These are phyloP conservation scores for Stomatorhinus ivindoensis DNA, from an alignment of 2,113 vertebrate species.

Conservation along the genomic window DNA sequence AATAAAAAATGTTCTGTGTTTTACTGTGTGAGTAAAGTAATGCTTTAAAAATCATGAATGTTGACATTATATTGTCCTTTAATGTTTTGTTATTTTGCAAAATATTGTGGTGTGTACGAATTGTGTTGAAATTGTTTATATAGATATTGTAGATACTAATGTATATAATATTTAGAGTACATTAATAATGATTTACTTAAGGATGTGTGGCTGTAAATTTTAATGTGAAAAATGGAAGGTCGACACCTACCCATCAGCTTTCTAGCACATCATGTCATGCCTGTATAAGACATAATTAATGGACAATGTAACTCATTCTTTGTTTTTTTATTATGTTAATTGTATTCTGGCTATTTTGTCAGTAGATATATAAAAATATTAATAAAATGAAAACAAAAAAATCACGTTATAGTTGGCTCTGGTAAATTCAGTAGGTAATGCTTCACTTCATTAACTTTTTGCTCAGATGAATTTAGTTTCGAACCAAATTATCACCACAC, in stretches of 20 bases:
- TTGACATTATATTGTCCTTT: slow-evolving; percentile 9
- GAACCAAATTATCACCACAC: background rate
- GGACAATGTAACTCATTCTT: background rate
- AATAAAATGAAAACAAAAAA: background rate
- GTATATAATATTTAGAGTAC: slow-evolving; percentile 63
- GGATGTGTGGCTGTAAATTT: slow-evolving; percentile 40
- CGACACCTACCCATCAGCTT: background rate
- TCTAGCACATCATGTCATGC: slow-evolving; percentile 39
- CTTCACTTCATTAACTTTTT: background rate
- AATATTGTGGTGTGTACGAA: slow-evolving; percentile 58
- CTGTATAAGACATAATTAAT: slow-evolving; percentile 42
- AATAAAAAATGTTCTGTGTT: background rate
- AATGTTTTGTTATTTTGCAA: slow-evolving; percentile 38
- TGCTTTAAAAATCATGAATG: slow-evolving; percentile 21
- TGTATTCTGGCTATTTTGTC: slow-evolving; percentile 34
- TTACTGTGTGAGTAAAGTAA: slow-evolving; percentile 13
- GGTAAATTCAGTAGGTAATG: background rate
- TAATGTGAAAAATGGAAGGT: slow-evolving; percentile 10
- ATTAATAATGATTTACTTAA: slow-evolving; percentile 46
- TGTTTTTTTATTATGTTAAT: slow-evolving; percentile 13
- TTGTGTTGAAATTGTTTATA: slow-evolving; percentile 58
- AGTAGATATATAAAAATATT: slow-evolving; percentile 27
- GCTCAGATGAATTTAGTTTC: background rate
- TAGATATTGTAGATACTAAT: slow-evolving; percentile 56
- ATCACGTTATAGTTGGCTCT: background rate